These are phyloP conservation scores for Teleiodes luculella DNA, from an alignment of 2,888 invertebrate species.

Conservation along the genomic window DNA sequence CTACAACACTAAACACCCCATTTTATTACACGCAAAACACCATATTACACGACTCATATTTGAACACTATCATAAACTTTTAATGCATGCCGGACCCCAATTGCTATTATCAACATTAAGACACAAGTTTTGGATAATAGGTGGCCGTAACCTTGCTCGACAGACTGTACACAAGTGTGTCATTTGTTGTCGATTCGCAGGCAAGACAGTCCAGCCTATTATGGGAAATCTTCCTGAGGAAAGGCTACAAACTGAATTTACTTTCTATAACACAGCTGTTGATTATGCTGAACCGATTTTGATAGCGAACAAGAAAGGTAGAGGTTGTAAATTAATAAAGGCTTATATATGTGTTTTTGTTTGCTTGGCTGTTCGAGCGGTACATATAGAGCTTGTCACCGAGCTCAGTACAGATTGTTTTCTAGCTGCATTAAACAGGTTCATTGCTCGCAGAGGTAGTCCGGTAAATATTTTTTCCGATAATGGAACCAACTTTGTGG, in stretches of 20 bases:
- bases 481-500: conserved; percentile 23
- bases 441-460: conserved; percentile 22
- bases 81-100: conserved; percentile 23
- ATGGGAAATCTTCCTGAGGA: conserved; percentile 25
- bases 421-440: conserved; percentile 20
- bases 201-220: conserved; percentile 22
- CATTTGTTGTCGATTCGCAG: conserved; percentile 19
- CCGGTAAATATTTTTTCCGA: conserved; percentile 24
- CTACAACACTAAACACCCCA: conserved; percentile 21
- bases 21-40: conserved; percentile 13
- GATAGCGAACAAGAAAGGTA: conserved; percentile 25
- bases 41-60: conserved; percentile 15
- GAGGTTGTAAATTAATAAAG: conserved; percentile 23
- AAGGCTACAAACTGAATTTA: conserved; percentile 22
- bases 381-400: conserved; percentile 26
- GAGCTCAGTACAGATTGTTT: conserved; percentile 23
- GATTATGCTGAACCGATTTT: conserved; percentile 27
- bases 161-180: conserved; percentile 18
- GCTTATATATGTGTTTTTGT: conserved; percentile 28
- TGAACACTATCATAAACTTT: conserved; percentile 13
- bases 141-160: conserved; percentile 20
- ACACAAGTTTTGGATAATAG: conserved; percentile 23
- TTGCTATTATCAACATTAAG: conserved; percentile 19
- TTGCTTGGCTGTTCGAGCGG: conserved; percentile 24
- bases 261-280: conserved; percentile 22